Percentiles rank a stretch among this genome's conserved stretches.
Conservation (phyloP, 2,113 vertebrate genomes). For the Hypanus sabinus region DNA sequence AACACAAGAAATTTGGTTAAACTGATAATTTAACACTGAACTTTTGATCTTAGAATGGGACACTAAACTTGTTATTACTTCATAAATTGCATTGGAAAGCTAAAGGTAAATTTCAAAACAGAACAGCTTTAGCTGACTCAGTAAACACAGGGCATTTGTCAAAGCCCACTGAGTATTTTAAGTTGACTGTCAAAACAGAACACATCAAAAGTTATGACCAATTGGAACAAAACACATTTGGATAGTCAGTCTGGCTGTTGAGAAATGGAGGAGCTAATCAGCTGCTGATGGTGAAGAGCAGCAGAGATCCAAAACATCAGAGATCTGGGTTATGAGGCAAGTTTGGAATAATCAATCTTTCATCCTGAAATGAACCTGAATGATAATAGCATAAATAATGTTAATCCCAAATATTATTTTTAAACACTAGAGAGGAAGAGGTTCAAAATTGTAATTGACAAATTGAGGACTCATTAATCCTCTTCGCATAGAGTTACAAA, state of each 20-base stretch:
- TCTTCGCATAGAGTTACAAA: neutral
- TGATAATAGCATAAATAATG: neutral
- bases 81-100: neutral
- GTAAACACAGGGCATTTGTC: neutral
- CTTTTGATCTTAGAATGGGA: neutral
- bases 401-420: neutral
- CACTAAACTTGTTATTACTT: neutral
- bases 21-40: neutral
- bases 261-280: neutral
- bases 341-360: neutral
- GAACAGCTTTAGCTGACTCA: neutral
- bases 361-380: neutral
- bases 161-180: neutral
- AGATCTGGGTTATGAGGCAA: neutral
- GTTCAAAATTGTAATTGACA: neutral
- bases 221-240: neutral
- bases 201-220: neutral
- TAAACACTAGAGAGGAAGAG: neutral
- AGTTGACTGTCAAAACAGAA: neutral
- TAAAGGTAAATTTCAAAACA: neutral
- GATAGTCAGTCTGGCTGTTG: neutral
- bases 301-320: neutral
- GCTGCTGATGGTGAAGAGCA: neutral
- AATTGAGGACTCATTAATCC: neutral
- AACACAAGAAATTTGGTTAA: neutral